Evolutionary conservation across 1,140 invertebrate species (phyloP), one percentile per base, ranked within the genome.

Genomic region (Drosophila nigromelanica): DNA sequence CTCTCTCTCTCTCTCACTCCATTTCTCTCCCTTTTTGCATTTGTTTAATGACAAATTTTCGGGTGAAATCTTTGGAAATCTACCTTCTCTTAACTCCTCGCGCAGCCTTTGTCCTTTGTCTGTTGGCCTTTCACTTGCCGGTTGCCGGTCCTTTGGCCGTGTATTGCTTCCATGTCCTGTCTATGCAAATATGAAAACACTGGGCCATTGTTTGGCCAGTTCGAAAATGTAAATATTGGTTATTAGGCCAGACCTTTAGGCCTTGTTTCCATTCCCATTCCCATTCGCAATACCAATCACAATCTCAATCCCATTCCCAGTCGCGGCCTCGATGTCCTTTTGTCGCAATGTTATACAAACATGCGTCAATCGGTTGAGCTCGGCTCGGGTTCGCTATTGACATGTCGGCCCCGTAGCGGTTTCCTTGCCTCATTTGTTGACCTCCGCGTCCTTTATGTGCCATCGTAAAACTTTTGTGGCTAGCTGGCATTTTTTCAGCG

Each of bases 301-400:
- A 40, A 39, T 54, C 48, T n/a, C 18, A 30, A 1, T 42, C 15
- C 10, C 42, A 33, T 8, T 51, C 30, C 4, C n/a, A 52, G n/a
- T 52, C 43, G 12, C 54, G 74, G 63, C 80, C 80, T 83, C 81
- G 69, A 24, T 54, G 66, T 67, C 63, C 78, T 68, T 82, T 87
- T 82, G 78, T 82, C 82, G 83, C 83, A 87, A 87, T 87, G 60
- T 87, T 89, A 87, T 89, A 87, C 82, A 87, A 87, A 85, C 60
- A 80, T 85, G 78, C 73, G 61, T 52, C 78, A 76, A 67, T 60
- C 43, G 67, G 69, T 71, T 71, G 68, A 70, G 63, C 18, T 15
- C 14, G 58, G 47, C 15, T 48, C 69, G 18, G 51, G 12, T 27
- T 54, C 18, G 27, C 66, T 33, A 61, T 59, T 50, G 52, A 66